A percentile compares a stretch with the other conserved stretches of the same genome.
Evolutionary conservation across 2,113 vertebrate genomes (phyloP).

Genomic region (Psophia crepitans): DNA sequence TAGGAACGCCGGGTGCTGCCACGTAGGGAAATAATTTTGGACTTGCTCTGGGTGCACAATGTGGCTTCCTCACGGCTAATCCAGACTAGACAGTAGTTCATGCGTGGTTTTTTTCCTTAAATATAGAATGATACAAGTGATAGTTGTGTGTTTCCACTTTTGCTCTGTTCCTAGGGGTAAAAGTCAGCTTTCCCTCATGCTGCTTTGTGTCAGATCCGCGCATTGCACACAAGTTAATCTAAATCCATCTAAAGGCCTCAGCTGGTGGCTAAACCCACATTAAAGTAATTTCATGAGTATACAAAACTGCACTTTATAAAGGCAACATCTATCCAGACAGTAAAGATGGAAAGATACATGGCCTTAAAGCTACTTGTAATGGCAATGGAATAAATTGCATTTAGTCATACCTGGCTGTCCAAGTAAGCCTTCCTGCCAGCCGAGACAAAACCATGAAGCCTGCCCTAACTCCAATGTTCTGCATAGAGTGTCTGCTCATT

Average conservation of each 20-base stretch:
- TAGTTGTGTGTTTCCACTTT: not conserved
- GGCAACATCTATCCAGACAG: accelerated
- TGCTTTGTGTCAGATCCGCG: not conserved
- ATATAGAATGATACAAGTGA: not conserved
- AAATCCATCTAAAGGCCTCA: not conserved
- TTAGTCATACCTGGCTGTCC: not conserved
- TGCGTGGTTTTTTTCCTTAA: accelerated
- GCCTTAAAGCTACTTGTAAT: not conserved
- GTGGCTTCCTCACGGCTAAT: not conserved
- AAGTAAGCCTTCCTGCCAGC: not conserved
- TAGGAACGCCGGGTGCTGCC: not conserved
- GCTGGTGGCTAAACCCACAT: not conserved
- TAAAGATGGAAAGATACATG: not conserved
- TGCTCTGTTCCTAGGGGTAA: not conserved
- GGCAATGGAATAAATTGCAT: not conserved
- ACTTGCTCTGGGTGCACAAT: not conserved
- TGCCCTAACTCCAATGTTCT: accelerated
- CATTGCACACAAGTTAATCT: not conserved
- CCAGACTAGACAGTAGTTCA: not conserved
- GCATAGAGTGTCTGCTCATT: accelerated
- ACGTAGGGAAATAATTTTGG: not conserved
- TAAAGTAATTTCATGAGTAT: not conserved
- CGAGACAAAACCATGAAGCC: not conserved
- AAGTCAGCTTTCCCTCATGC: not conserved
- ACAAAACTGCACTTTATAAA: not conserved